Evolutionary conservation across 2,113 vertebrate species (phyloP).

Genomic region (Baryphthengus martii): DNA sequence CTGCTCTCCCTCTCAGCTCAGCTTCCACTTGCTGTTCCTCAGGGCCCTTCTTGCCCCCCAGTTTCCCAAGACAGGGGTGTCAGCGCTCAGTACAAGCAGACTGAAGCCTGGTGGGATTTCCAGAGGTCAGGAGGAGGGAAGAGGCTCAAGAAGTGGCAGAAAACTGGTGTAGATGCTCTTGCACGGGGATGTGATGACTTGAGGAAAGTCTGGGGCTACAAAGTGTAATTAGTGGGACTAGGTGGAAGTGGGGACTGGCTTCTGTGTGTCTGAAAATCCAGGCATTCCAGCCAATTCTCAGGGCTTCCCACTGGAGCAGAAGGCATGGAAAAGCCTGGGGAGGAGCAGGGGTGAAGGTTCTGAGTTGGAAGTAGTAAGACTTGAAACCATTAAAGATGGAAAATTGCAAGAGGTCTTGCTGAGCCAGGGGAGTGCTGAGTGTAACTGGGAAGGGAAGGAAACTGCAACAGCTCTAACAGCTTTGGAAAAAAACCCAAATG

Average conservation of each 20-base stretch:
- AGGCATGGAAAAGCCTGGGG: background rate
- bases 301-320: background rate
- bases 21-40: background rate
- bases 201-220: background rate
- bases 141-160: background rate
- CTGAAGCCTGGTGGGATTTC: background rate
- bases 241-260: background rate
- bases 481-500: background rate
- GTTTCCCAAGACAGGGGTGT: background rate
- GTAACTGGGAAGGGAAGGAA: background rate
- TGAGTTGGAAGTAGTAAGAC: background rate
- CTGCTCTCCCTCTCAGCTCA: background rate
- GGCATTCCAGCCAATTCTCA: background rate
- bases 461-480: accelerated
- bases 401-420: background rate
- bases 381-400: background rate
- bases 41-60: background rate
- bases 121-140: background rate
- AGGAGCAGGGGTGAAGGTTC: background rate
- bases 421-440: background rate
- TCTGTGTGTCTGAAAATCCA: background rate
- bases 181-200: accelerated
- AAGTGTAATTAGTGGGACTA: background rate
- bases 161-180: background rate
- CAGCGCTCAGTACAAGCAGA: background rate